Evolutionary conservation across 2,888 invertebrate genomes (phyloP).

Genomic region (Auanema sp.): DNA sequence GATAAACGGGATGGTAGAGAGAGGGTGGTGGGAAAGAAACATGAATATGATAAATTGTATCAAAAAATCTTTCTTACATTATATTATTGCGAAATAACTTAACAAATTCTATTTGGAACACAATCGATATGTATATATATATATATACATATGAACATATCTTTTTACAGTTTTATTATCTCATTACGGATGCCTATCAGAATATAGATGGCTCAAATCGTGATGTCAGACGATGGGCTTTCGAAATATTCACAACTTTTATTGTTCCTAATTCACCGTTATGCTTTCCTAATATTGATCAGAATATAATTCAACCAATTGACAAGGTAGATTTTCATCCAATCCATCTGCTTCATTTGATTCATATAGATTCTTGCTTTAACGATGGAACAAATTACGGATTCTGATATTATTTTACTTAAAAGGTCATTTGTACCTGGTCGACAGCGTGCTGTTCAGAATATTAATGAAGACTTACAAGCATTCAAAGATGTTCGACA

Average conservation of each 20-base stretch:
- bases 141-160: no score
- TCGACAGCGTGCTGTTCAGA: conserved; percentile 80
- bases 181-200: conserved; percentile 84
- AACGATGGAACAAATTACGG: conserved; percentile 48
- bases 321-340: conserved; percentile 43
- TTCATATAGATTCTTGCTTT: conserved; percentile 58
- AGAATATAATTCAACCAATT: conserved; percentile 57
- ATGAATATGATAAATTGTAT: no score
- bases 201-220: conserved; percentile 74
- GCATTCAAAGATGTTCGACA: conserved; percentile 83
- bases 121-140: no score
- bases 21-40: no score
- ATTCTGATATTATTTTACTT: conserved; percentile 55
- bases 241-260: conserved; percentile 72
- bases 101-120: no score
- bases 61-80: no score
- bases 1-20: no score
- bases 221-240: conserved; percentile 96
- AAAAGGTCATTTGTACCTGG: conserved; percentile 81
- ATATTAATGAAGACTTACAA: conserved; percentile 77
- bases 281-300: conserved; percentile 55
- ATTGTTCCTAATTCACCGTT: conserved; percentile 63
- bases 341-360: neutral
- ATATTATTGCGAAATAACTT: no score
- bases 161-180: conserved; percentile 73